Conservation (phyloP, 2,113 vertebrate genomes). For the Leptobrachium ailaonicum region DNA sequence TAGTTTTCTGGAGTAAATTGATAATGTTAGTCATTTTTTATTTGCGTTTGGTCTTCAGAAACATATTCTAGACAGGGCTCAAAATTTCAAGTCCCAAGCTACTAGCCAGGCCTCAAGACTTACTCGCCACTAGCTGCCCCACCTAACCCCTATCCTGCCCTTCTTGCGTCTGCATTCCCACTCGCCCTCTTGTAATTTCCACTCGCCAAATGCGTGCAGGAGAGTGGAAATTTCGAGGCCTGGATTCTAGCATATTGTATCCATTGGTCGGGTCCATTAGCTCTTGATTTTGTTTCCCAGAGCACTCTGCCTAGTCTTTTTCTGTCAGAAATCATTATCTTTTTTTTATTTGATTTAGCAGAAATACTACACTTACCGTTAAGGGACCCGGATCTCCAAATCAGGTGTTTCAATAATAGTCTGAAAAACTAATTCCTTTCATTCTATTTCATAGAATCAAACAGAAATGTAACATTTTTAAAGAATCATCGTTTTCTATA, state of each 20-base stretch:
- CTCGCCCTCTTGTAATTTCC: too few relatives aligned
- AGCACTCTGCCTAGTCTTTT: neutral
- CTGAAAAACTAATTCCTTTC: neutral
- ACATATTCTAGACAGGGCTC: too few relatives aligned
- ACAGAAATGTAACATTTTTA: constrained; percentile 1
- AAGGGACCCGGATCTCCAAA: neutral
- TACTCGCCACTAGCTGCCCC: too few relatives aligned
- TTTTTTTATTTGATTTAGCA: constrained; percentile 13
- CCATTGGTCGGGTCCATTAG: constrained; percentile 34
- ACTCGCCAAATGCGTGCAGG: too few relatives aligned
- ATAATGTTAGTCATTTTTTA: too few relatives aligned
- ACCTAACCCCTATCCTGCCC: too few relatives aligned
- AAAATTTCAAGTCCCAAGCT: too few relatives aligned
- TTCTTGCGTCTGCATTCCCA: too few relatives aligned
- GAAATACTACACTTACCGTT: neutral
- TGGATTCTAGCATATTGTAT: neutral
- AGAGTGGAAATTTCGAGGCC: too few relatives aligned
- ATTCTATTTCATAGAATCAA: neutral
- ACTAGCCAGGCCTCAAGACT: too few relatives aligned
- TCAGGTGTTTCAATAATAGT: constrained; percentile 1
- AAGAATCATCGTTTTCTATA: neutral
- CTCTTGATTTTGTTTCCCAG: neutral
- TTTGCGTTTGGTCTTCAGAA: too few relatives aligned
- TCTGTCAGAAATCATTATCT: constrained; percentile 3
- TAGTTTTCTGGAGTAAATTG: too few relatives aligned